Evolutionary conservation across 2,888 invertebrate genomes (phyloP), one percentile per base, ranked within the genome.

Genomic region (Athrips mouffetella): DNA sequence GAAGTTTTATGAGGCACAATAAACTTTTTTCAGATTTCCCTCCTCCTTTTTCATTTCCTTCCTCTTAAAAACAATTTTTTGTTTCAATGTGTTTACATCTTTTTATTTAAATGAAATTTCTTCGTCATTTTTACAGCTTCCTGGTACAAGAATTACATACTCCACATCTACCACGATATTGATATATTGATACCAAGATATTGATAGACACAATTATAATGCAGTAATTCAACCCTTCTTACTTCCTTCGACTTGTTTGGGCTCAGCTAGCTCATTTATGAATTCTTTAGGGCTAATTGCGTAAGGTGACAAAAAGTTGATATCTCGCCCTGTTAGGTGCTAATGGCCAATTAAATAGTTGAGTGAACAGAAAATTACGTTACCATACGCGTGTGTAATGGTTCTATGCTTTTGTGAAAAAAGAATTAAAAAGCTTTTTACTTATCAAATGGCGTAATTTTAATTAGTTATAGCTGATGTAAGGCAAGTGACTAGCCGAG

Each of bases 191-290:
- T 13, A 13, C 21, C 21, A 25, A 44, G 47, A 51, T 50, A 50
- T 45, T 45, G 48, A 51, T 48, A 35, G 31, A 21, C 15, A 21
- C 48, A 48, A 51, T 51, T 41, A 51, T 48, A n/a, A 29, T 23
- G 48, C 27, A 37, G 45, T 37, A 37, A 37, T 11, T 37, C 21
- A 37, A 7, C 37, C 37, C 10, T 37, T 37, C 37, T 37, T 35
- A 20, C 35, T n/a, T 18, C 15, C 8, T 18, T 35, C 35, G 35
- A 35, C 35, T 18, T 35, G 7, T 35, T 15, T n/a, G 35, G 10
- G 3, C 10, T 16, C 20, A 35, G n/a, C 35, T 18, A 18, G 10
- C n/a, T 35, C 35, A 20, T 35, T 35, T 35, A 18, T 35, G 20
- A 35, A 35, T 35, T 35, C 35, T 7, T 35, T 16, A 10, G 7